Percentiles rank a stretch among this genome's conserved stretches.
Evolutionary conservation across 2,888 invertebrate species (phyloP).

Genomic region (Scaptodrosophila latifasciaeformis): DNA sequence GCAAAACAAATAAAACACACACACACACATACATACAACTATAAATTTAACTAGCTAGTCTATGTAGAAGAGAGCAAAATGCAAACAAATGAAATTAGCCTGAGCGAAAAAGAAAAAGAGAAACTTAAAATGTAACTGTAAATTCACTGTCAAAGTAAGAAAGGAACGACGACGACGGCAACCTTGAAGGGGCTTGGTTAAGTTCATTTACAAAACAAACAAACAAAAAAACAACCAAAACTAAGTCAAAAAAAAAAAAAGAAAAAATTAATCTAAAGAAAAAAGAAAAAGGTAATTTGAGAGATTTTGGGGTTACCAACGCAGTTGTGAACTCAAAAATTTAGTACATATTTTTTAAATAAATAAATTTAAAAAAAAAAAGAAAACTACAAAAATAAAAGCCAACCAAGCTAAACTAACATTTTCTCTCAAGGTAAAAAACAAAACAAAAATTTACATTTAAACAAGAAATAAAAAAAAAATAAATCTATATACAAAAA

Average conservation of each 20-base stretch:
- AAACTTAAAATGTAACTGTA: not conserved
- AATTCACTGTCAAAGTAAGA: not conserved
- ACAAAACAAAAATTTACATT: conserved; percentile 38
- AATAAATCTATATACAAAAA: conserved; percentile 36
- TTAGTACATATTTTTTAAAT: conserved; percentile 64
- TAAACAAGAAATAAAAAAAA: conserved; percentile 28
- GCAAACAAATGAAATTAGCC: conserved; percentile 7
- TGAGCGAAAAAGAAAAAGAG: conserved; percentile 15
- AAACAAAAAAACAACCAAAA: no score
- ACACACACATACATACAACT: no score
- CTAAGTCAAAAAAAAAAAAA: conserved; percentile 69
- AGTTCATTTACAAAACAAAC: no score
- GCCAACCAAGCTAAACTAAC: conserved; percentile 49
- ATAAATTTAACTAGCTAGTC: conserved; percentile 51
- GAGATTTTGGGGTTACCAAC: conserved; percentile 67
- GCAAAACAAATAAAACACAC: conserved; percentile 14
- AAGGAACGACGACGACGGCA: no score
- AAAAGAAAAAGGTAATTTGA: no score
- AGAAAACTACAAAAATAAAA: conserved; percentile 19
- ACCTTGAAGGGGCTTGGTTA: not conserved
- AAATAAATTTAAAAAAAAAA: conserved; percentile 24
- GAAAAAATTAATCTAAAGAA: no score
- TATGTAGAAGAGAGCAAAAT: conserved; percentile 24
- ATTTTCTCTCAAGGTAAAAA: conserved; percentile 53
- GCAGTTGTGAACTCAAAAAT: conserved; percentile 68